These are phyloP conservation scores for Nomada ruficornis DNA, from an alignment of 2,888 invertebrate species.

Conservation along the genomic window DNA sequence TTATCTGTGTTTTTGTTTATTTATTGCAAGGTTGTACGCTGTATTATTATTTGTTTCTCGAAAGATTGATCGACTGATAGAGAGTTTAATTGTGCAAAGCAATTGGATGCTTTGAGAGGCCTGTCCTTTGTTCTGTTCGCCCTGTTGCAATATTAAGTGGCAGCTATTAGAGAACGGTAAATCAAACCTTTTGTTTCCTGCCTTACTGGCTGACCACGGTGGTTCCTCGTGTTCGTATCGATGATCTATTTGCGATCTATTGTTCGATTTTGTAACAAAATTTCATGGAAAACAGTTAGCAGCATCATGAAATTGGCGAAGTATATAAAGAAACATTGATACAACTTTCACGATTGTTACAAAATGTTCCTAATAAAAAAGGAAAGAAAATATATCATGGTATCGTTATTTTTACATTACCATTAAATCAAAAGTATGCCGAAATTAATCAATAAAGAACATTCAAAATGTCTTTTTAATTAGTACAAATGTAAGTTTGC, in stretches of 20 bases:
- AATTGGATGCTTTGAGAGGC: neutral
- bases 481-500: too few species aligned
- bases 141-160: conserved; percentile 30
- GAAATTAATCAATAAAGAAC: too few species aligned
- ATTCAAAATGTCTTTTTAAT: too few species aligned
- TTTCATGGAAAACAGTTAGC: neutral
- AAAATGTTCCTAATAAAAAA: neutral
- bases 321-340: too few species aligned
- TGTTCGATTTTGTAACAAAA: neutral
- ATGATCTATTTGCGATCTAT: neutral
- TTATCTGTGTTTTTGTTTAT: too few species aligned
- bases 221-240: neutral
- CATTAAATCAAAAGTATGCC: too few species aligned
- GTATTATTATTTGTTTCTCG: neutral
- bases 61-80: neutral
- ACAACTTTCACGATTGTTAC: too few species aligned
- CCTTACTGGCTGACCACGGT: neutral
- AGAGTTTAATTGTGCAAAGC: conserved; percentile 25
- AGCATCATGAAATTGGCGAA: neutral
- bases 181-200: conserved; percentile 13
- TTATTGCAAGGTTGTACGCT: too few species aligned
- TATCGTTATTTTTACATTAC: too few species aligned
- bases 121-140: conserved; percentile 7
- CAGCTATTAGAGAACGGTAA: conserved; percentile 28
- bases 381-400: too few species aligned